Conservation (phyloP, 2,113 vertebrate genomes). For the Gobius niger region DNA sequence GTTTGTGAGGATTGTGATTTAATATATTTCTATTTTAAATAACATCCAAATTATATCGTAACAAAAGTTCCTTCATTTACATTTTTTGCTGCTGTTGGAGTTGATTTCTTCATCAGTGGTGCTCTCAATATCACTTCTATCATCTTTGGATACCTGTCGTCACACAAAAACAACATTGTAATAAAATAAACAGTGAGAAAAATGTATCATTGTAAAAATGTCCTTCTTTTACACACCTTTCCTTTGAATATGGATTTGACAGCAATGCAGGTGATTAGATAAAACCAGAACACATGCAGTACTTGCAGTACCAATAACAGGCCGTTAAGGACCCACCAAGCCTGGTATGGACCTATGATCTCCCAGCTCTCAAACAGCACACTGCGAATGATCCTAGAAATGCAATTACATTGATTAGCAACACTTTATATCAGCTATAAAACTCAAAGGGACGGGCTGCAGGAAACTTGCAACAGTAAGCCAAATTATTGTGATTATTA, state of each 20-base stretch:
- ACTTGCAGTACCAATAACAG: constrained; percentile 84
- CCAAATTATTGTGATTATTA: too few relatives aligned
- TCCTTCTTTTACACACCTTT: constrained; percentile 77
- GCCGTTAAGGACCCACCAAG: constrained; percentile 92
- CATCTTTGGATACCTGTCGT: constrained; percentile 85
- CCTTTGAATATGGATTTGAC: constrained; percentile 87
- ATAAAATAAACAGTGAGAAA: background rate
- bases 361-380: constrained; percentile 92
- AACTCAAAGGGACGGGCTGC: background rate
- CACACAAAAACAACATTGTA: background rate
- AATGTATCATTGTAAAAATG: background rate
- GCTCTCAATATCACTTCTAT: constrained; percentile 88
- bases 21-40: too few relatives aligned
- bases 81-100: constrained; percentile 71
- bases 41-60: too few relatives aligned
- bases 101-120: constrained; percentile 86
- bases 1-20: too few relatives aligned
- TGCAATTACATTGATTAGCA: background rate
- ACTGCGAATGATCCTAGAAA: constrained; percentile 69
- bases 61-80: constrained; percentile 6
- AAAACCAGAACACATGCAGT: constrained; percentile 92
- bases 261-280: constrained; percentile 86
- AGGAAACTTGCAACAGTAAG: too few relatives aligned
- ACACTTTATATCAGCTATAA: background rate
- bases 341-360: constrained; percentile 84